Evolutionary conservation across 2,888 invertebrate species (phyloP).

Genomic region (Pyrrhosoma nymphula): DNA sequence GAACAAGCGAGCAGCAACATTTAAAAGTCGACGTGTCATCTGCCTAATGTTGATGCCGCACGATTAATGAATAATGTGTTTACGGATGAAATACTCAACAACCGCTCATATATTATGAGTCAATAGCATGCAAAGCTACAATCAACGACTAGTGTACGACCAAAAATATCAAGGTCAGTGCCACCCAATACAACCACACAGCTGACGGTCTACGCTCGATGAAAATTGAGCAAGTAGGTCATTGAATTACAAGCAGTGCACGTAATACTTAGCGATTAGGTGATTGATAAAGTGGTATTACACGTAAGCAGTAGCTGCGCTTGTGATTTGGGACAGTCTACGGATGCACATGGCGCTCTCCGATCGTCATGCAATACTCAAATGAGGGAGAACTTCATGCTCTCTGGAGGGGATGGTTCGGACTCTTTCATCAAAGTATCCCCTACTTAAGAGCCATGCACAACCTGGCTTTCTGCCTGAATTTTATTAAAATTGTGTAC

Average conservation of each 20-base stretch:
- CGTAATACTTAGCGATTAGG: conserved; percentile 49
- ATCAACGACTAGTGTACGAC: neutral
- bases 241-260: conserved; percentile 32
- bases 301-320: conserved; percentile 54
- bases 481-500: conserved; percentile 57
- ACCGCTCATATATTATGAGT: neutral
- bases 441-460: conserved; percentile 14
- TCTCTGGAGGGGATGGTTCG: neutral
- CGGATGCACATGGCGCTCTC: conserved; percentile 4
- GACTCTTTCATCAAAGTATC: conserved; percentile 38
- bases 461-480: conserved; percentile 60
- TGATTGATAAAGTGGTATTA: conserved; percentile 30
- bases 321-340: conserved; percentile 28
- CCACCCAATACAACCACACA: conserved; percentile 47
- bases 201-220: conserved; percentile 46
- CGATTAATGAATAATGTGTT: neutral
- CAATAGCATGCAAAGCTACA: neutral
- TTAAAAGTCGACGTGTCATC: conserved; percentile 28
- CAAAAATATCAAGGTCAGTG: conserved; percentile 56
- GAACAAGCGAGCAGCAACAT: conserved; percentile 29
- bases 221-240: conserved; percentile 64
- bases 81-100: neutral
- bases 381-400: conserved; percentile 23
- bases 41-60: neutral
- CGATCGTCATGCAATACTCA: neutral